phyloP scores from a whole-genome alignment of 2,113 vertebrate genomes.

The Sula dactylatra region DNA sequence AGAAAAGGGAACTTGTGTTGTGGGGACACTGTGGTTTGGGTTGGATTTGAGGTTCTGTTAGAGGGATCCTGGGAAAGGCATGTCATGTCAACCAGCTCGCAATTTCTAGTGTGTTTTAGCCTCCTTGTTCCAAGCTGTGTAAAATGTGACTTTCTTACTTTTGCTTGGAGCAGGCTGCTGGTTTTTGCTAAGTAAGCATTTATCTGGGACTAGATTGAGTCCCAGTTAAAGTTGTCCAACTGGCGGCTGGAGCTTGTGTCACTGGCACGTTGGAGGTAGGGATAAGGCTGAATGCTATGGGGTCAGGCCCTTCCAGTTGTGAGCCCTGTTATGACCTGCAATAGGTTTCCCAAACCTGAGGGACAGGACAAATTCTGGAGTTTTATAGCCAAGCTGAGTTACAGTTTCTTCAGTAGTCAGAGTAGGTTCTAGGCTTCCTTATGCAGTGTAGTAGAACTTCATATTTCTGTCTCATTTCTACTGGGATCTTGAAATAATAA shows the following conservation, averaged over 20 bases:
- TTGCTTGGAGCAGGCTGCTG: not conserved
- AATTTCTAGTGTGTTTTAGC: not conserved
- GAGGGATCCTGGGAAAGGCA: not conserved
- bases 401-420: not conserved
- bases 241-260: not conserved
- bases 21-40: not conserved
- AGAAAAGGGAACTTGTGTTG: not conserved
- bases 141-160: not conserved
- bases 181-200: not conserved
- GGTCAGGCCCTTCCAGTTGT: not conserved
- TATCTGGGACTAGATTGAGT: not conserved
- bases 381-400: not conserved
- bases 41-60: not conserved
- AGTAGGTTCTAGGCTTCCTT: not conserved
- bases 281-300: not conserved
- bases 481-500: not conserved
- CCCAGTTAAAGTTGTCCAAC: not conserved
- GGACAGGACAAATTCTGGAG: not conserved
- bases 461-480: not conserved
- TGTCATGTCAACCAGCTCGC: not conserved
- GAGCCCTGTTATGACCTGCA: not conserved
- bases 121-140: not conserved
- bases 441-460: not conserved
- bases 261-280: fast-evolving
- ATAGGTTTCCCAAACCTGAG: not conserved